Conservation (phyloP, 2,797 vertebrate species). For the Phrynocephalus vlangalii region DNA sequence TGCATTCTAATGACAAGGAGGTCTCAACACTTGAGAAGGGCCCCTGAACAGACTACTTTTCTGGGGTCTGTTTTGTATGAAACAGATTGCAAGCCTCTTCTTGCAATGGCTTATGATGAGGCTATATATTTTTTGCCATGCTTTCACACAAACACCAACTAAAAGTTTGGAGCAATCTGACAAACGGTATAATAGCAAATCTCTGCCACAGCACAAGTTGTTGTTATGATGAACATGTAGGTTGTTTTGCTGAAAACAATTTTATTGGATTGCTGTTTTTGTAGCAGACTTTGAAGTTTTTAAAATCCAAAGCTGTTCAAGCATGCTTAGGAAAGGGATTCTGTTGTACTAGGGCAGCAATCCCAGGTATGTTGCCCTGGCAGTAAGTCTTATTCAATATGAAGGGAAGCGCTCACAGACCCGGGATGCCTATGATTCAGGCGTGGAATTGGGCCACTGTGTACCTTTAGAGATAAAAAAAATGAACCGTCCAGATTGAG, state of each 20-base stretch:
- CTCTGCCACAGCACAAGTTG: not conserved
- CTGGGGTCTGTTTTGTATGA: slow-evolving; percentile 3
- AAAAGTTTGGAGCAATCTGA: not conserved
- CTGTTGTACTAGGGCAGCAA: slow-evolving; percentile 45
- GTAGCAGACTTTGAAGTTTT: slow-evolving; percentile 55
- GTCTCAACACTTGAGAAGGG: slow-evolving; percentile 17
- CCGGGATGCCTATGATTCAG: slow-evolving; percentile 56
- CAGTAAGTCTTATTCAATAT: not conserved
- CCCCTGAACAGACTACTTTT: slow-evolving; percentile 30
- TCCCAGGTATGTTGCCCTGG: not conserved
- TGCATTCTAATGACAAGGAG: slow-evolving; percentile 25
- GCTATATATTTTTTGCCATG: not conserved
- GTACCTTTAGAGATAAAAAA: too few relatives aligned
- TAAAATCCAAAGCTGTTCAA: slow-evolving; percentile 53
- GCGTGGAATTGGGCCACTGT: too few relatives aligned
- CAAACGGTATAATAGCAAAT: too few relatives aligned
- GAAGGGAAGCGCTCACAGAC: not conserved
- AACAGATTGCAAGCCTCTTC: not conserved
- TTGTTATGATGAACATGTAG: slow-evolving; percentile 32
- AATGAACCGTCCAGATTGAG: too few relatives aligned
- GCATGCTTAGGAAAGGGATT: slow-evolving; percentile 48
- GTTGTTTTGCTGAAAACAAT: slow-evolving; percentile 35
- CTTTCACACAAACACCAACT: not conserved
- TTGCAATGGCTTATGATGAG: not conserved
- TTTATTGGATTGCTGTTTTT: slow-evolving; percentile 36